Percentiles rank a stretch among this genome's conserved stretches.
Evolutionary conservation across 1,140 invertebrate species (phyloP).

Genomic region (Zaprionus camerounensis): DNA sequence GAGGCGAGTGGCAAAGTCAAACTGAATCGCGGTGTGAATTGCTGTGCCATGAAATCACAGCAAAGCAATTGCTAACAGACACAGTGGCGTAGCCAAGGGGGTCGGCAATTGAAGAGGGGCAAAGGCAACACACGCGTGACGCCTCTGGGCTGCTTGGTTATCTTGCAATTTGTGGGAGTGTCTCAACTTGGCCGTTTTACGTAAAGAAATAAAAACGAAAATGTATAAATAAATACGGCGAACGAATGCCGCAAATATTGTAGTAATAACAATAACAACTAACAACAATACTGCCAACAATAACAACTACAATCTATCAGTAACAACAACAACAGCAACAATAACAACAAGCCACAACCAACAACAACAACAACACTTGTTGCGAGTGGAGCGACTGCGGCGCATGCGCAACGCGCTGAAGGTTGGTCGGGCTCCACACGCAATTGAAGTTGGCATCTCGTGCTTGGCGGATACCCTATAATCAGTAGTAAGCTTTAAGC

Average conservation of each 20-base stretch:
- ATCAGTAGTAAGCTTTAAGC: not conserved
- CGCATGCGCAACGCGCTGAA: slow-evolving; percentile 70
- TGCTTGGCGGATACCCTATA: slow-evolving; percentile 30
- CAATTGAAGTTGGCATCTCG: slow-evolving; percentile 23
- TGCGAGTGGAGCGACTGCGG: slow-evolving; percentile 15
- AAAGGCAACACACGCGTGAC: slow-evolving; percentile 16
- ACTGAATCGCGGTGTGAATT: slow-evolving; percentile 78
- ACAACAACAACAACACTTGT: slow-evolving; percentile 21
- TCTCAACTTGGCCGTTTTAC: slow-evolving; percentile 79
- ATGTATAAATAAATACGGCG: slow-evolving; percentile 73
- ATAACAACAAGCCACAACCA: slow-evolving; percentile 45
- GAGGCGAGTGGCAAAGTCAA: slow-evolving; percentile 76
- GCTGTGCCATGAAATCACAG: slow-evolving; percentile 80
- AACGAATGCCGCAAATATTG: slow-evolving; percentile 76
- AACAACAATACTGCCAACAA: slow-evolving; percentile 52
- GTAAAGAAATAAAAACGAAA: slow-evolving; percentile 76
- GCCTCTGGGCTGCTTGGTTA: slow-evolving; percentile 57
- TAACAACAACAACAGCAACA: slow-evolving; percentile 49
- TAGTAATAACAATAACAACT: slow-evolving; percentile 67
- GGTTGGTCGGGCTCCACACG: slow-evolving; percentile 56
- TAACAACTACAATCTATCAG: slow-evolving; percentile 13
- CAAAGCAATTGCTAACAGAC: slow-evolving; percentile 54
- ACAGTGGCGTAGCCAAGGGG: slow-evolving; percentile 49
- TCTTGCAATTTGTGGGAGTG: slow-evolving; percentile 81
- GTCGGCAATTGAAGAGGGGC: not conserved